Evolutionary conservation across 2,797 vertebrate species (phyloP), one percentile per base, ranked within the genome.

Genomic region (Amphiprion clarkii): DNA sequence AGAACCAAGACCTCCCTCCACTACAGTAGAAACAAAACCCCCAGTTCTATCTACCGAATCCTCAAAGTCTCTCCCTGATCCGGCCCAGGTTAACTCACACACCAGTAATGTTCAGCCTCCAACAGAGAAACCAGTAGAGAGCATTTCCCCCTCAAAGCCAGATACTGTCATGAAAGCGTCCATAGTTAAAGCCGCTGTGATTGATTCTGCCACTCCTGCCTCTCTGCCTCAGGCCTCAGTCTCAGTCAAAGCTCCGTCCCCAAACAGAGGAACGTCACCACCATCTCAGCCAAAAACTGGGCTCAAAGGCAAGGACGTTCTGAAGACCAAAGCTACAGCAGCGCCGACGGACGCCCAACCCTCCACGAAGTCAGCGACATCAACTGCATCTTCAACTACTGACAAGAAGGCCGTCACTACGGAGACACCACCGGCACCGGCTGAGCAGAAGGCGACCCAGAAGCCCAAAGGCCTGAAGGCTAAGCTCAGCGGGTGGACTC

Each of bases 401-500:
- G 89, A 93, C 3, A 71, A 82, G 59, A 79, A 71, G 46, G 46
- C 14, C 0, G n/a, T 23, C 8, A 19, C 61, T 21, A 67, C 76
- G 51, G 83, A 69, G 33, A 53, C 40, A 2, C 1, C 77, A 29
- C 31, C 76, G 9, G 31, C 68, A 48, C 61, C 87, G 4, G 29
- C 56, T 39, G 80, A 91, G 59, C 52, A 54, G 5, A 95, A 93
- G 67, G 21, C 78, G 40, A 48, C 69, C 40, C 54, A 83, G 46
- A 95, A 94, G 83, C 81, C 71, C 1, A 95, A 95, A 79, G 91
- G 92, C 2, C 88, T 96, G 0, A 94, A 87, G 87, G 87, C 82
- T 1, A 92, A 82, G 66, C 73, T 94, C 55, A 94, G 96, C 0
- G 97, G 96, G 27, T 99, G 98, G 98, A 91, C 86, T 2, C 93